Evolutionary conservation across 2,888 invertebrate genomes (phyloP).

Genomic region (Tuberolachnus salignus): DNA sequence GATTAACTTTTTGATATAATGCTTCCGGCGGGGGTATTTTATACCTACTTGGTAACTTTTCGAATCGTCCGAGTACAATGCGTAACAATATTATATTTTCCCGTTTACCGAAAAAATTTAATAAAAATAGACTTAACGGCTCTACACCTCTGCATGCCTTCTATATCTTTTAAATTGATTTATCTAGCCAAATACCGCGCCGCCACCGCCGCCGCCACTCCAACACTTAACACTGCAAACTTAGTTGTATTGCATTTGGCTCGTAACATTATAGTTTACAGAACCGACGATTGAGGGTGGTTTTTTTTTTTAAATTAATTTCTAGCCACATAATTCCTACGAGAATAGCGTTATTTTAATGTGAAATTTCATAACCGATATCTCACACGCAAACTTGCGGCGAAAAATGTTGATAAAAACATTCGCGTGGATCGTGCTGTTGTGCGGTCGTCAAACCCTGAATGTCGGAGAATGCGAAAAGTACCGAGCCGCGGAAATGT

Average conservation of each 20-base stretch:
- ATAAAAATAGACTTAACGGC: conserved; percentile 35
- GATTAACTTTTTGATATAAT: background rate
- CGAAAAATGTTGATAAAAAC: too few species aligned
- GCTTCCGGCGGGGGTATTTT: conserved; percentile 2
- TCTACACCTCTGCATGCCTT: background rate
- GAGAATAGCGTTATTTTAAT: too few species aligned
- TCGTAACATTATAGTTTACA: background rate
- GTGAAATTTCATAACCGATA: too few species aligned
- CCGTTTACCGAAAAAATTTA: conserved; percentile 17
- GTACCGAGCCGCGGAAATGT: too few species aligned
- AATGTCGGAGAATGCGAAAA: too few species aligned
- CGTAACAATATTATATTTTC: background rate
- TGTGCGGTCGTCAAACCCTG: too few species aligned
- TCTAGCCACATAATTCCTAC: too few species aligned
- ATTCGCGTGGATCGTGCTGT: too few species aligned
- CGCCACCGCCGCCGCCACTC: background rate
- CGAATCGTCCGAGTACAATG: background rate
- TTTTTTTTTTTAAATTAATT: too few species aligned
- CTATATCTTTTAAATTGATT: conserved; percentile 8
- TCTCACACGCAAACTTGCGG: too few species aligned
- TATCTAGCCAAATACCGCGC: background rate
- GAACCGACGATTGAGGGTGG: background rate
- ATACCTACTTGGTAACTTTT: conserved; percentile 7
- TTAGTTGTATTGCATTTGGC: background rate
- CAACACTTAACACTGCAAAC: background rate